These are phyloP conservation scores for Myotis planiceps DNA, from an alignment of 2,797 vertebrate species.

Conservation along the genomic window DNA sequence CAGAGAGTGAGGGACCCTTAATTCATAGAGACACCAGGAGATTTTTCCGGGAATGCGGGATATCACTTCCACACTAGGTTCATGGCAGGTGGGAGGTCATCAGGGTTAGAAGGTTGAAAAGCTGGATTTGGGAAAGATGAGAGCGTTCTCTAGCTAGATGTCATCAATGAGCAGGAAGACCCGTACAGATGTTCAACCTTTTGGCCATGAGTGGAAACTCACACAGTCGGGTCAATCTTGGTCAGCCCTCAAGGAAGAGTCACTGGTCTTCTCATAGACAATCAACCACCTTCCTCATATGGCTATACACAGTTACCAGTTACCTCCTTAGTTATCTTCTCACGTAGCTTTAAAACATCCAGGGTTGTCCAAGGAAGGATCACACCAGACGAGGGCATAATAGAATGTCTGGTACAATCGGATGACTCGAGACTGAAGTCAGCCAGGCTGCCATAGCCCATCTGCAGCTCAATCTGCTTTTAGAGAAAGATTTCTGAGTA, in stretches of 20 bases:
- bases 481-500: background rate
- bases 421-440: background rate
- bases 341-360: background rate
- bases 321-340: background rate
- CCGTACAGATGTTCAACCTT: background rate
- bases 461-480: background rate
- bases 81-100: no score
- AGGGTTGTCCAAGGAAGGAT: background rate
- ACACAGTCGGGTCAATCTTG: no score
- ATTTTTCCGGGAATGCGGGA: background rate
- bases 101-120: background rate
- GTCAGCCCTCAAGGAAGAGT: background rate
- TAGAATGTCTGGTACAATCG: fast-evolving
- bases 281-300: background rate
- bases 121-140: background rate
- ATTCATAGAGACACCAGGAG: background rate
- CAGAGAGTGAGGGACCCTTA: no score
- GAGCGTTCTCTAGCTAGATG: background rate
- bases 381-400: fast-evolving
- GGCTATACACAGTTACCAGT: no score
- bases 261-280: fast-evolving
- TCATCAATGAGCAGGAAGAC: background rate
- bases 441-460: fast-evolving
- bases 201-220: background rate
- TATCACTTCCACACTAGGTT: fast-evolving